These are phyloP conservation scores for Drosophila glabriapex DNA, from an alignment of 2,888 invertebrate genomes.

Conservation along the genomic window DNA sequence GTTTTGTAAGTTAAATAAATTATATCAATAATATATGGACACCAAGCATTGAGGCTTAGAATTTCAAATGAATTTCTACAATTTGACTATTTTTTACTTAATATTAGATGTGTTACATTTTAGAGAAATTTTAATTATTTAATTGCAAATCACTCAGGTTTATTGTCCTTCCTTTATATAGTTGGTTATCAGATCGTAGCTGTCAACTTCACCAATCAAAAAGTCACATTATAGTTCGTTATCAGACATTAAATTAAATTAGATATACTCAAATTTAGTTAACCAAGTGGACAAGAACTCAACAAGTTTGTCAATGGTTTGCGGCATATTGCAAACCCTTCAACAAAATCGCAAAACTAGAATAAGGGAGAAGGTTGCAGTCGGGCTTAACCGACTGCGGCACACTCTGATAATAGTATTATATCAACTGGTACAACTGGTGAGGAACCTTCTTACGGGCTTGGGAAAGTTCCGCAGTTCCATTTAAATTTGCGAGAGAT, in stretches of 20 bases:
- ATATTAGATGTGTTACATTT: neutral
- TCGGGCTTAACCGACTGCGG: neutral
- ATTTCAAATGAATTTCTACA: neutral
- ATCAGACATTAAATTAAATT: constrained; percentile 2
- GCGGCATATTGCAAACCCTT: constrained; percentile 50
- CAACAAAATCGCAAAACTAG: neutral
- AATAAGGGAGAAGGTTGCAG: neutral
- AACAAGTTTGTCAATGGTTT: constrained; percentile 25
- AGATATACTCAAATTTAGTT: constrained; percentile 35
- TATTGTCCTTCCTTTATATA: neutral
- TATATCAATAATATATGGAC: neutral
- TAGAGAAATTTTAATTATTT: neutral
- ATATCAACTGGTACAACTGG: neutral
- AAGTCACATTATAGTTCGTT: neutral
- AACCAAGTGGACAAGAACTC: neutral
- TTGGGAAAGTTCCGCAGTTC: no score
- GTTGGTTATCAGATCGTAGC: neutral
- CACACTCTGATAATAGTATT: neutral
- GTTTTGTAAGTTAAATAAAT: neutral
- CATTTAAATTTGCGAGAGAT: no score
- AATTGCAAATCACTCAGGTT: neutral
- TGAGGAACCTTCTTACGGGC: neutral
- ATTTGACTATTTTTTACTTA: neutral
- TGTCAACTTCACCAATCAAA: neutral
- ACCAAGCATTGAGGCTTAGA: no score